A percentile compares a stretch with the other conserved stretches of the same genome.
These are phyloP conservation scores for Agonopterix alstromeriana DNA, from an alignment of 2,888 invertebrate species.

Conservation along the genomic window DNA sequence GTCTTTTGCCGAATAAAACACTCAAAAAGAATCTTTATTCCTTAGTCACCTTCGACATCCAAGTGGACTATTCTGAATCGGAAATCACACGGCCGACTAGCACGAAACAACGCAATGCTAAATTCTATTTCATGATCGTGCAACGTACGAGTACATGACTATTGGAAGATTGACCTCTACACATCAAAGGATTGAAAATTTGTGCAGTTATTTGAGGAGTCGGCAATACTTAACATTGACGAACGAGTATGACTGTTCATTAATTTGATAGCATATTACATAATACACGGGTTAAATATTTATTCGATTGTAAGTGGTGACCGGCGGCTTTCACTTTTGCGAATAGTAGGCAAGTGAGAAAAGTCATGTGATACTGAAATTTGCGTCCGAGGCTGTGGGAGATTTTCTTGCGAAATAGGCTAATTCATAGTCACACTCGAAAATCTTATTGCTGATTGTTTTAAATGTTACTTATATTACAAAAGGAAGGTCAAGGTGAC, in stretches of 20 bases:
- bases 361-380: constrained; percentile 45
- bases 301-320: constrained; percentile 62
- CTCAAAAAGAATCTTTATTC: too few species aligned
- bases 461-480: constrained; percentile 7
- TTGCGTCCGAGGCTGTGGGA: constrained; percentile 21
- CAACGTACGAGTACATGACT: too few species aligned
- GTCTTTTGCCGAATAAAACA: too few species aligned
- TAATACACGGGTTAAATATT: constrained; percentile 60
- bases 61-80: too few species aligned
- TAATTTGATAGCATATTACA: constrained; percentile 51
- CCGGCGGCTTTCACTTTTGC: constrained; percentile 64
- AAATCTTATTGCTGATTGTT: constrained; percentile 21
- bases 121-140: too few species aligned
- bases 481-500: constrained; percentile 19
- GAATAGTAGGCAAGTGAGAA: constrained; percentile 36
- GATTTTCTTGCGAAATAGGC: constrained; percentile 19
- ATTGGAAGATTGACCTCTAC: too few species aligned
- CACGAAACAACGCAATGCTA: too few species aligned
- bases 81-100: too few species aligned
- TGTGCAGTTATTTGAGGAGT: too few species aligned
- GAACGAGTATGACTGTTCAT: constrained; percentile 9
- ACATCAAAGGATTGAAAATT: too few species aligned
- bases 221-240: constrained; percentile 1
- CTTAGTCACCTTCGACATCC: too few species aligned
- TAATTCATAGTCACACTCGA: background rate